Conservation (phyloP, 2,113 vertebrate species). For the Acanthisitta chloris region DNA sequence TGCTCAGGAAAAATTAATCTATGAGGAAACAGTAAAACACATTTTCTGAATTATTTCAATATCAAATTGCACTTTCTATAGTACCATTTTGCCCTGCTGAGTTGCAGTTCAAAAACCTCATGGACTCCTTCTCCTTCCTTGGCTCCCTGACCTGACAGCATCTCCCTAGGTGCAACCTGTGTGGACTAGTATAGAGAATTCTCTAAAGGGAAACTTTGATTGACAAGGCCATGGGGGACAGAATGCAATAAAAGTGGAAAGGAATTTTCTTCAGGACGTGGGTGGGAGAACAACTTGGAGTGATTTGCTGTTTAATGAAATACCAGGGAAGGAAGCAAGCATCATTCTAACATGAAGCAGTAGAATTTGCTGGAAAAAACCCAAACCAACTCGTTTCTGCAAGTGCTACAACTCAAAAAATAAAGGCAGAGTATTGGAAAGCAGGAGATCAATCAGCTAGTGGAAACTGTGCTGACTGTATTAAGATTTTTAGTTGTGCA, state of each 20-base stretch:
- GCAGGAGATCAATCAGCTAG: not conserved
- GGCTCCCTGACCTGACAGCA: not conserved
- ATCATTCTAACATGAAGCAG: not conserved
- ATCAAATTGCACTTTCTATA: not conserved
- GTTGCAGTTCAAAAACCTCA: not conserved
- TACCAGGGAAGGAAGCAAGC: not conserved
- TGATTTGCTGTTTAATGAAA: conserved; percentile 16
- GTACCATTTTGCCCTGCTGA: not conserved
- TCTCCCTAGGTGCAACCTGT: not conserved
- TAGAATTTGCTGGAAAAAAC: not conserved
- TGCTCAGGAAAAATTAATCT: not conserved
- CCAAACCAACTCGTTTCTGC: accelerated
- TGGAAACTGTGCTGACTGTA: not conserved
- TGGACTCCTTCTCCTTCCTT: not conserved
- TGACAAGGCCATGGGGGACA: not conserved
- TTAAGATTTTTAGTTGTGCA: not conserved
- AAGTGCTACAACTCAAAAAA: not conserved
- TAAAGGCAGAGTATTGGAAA: not conserved
- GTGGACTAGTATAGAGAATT: not conserved
- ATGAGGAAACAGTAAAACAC: not conserved
- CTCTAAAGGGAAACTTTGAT: not conserved
- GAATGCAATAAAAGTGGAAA: conserved; percentile 32
- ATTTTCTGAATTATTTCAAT: not conserved
- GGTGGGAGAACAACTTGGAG: not conserved
- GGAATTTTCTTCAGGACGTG: not conserved